Base-by-base conservation (phyloP, 2,113 vertebrate genomes). In the Mus pahari region DNA sequence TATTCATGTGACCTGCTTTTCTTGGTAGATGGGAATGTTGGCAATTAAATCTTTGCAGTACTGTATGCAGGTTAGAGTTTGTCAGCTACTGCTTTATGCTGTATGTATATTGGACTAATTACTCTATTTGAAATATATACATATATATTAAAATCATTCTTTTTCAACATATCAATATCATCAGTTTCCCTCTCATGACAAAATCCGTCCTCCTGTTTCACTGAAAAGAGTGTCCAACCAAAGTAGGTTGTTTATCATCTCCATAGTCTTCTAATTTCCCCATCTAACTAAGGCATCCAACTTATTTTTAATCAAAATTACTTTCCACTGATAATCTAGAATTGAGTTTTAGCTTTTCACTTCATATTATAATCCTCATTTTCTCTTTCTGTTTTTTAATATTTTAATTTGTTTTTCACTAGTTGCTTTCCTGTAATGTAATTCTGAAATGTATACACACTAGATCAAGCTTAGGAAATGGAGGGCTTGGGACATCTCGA, bases 51-150 rank as follows among this genome's bases (percentile, higher is more conserved):
- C 26, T 88, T 91, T 26, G 89, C 73, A 91, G 31, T 17, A 19
- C 82, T 86, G 89, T 88, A 81, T 92, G 22, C 60, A 64, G 79
- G n/a, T 91, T 20, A 82, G 9, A 53, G 36, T 91, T 92, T 39
- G 6, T 66, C 62, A 92, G 39, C 17, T 86, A 10, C 33, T 24
- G 75, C 26, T 82, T 78, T 87, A 70, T 74, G n/a, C 12, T 83
- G 3, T 81, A 17, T 81, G 26, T n/a, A 9, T 39, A 3, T 42
- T 94, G 60, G 60, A 68, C 33, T 64, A 17, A 86, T 64, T 36
- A 0, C 16, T 58, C 22, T 60, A 20, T 64, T 42, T 66, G 33
- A n/a, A 70, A 94, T 8, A 22, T 26, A 22, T 24, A 60, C 2
- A 60, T 60, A 60, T 60, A 2, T 60, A 58, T 58, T 16, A 16